Base-by-base conservation (phyloP, 2,113 vertebrate species). In the Ageneiosus marmoratus region DNA sequence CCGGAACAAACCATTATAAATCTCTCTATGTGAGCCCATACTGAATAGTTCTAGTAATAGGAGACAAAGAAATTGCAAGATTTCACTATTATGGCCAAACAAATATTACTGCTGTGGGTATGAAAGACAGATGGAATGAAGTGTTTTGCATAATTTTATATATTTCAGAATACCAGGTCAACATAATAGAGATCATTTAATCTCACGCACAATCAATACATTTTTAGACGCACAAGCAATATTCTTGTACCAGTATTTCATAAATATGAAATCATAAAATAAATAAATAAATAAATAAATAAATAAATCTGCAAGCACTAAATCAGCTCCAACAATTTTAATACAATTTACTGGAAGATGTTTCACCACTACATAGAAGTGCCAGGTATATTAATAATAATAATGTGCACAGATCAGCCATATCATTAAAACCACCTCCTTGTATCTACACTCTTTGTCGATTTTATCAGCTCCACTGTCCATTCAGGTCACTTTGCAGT, bases 91-190 rank as follows among this genome's bases (percentile, higher is more conserved):
- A 60, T 27, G 29, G 37, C 34, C 24, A 60, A 60, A 46, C 41
- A 29, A 48, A 75, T 74, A 62, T 29, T 16, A 10, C 70, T 37
- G 18, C 69, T 12, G 41, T 58, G 60, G 13, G 12, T 73, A 44
- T 29, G 12, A 16, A 27, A 6, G 55, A 44, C 80, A 74, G 18
- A 13, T 48, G 8, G 27, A 55, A 32, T 60, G 1, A 48, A 46
- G n/a, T 46, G 34, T 48, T 70, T 60, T 32, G 69, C 55, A 74
- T 58, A 62, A 60, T 74, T 62, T 62, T 44, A 60, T 82, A 74
- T 13, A 63, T 51, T 63, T 73, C 24, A 60, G 37, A 53, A 70
- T 32, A 4, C 34, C 27, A 44, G 56, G 80, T 74, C 18, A 34
- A 76, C 74, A 13, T 41, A 41, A 41, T 41, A 41, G 13, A 76